phyloP scores from a whole-genome alignment of 2,113 vertebrate species.

The Theristicus caerulescens region DNA sequence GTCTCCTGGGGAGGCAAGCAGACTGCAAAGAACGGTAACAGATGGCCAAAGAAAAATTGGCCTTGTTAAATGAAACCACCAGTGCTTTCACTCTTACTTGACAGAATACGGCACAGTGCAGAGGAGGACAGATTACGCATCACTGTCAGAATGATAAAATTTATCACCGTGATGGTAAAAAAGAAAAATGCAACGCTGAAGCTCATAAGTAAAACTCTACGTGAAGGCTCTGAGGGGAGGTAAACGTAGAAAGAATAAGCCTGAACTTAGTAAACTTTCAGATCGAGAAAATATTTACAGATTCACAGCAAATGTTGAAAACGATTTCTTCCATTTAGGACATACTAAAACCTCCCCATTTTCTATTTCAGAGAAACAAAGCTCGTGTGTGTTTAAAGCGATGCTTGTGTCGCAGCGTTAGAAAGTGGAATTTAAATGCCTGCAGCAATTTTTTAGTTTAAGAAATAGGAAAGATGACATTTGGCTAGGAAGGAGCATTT shows the following conservation, averaged over 20 bases:
- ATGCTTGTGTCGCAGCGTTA: not conserved
- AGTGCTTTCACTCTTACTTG: not conserved
- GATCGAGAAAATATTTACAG: not conserved
- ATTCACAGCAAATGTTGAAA: not conserved
- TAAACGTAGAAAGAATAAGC: not conserved
- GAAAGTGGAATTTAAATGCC: not conserved
- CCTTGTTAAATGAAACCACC: conserved; percentile 7
- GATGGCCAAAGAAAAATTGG: conserved; percentile 11
- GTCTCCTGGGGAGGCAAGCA: conserved; percentile 1
- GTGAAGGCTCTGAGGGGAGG: not conserved
- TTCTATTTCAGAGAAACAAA: not conserved
- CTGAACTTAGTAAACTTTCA: not conserved
- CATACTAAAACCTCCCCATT: not conserved
- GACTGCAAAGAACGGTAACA: conserved; percentile 33
- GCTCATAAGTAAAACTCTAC: not conserved
- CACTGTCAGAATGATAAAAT: not conserved
- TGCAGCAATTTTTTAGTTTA: not conserved
- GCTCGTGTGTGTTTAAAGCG: not conserved
- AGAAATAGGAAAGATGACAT: not conserved
- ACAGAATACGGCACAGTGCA: not conserved
- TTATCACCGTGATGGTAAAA: not conserved
- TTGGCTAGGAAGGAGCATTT: not conserved
- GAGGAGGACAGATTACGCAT: not conserved
- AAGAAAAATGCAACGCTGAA: not conserved
- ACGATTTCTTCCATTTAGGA: not conserved